Evolutionary conservation across 2,797 vertebrate species (phyloP).

Genomic region (Phrynocephalus vlangalii): DNA sequence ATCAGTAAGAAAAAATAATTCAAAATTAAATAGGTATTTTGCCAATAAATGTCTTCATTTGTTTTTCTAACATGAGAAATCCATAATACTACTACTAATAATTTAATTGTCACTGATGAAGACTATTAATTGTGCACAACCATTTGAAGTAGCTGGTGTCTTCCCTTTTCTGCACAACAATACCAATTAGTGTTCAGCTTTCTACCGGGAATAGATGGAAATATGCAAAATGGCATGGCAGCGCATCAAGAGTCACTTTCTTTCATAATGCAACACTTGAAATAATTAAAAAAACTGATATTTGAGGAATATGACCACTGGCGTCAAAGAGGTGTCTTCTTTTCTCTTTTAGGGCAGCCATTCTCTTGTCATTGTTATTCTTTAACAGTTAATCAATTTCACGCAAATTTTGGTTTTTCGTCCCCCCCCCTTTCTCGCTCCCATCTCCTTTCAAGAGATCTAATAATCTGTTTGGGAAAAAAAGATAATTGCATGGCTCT

Average conservation of each 20-base stretch:
- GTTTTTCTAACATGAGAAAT: neutral
- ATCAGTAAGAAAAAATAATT: neutral
- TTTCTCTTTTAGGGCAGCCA: slow-evolving; percentile 43
- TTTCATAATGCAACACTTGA: slow-evolving; percentile 23
- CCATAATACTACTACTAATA: neutral
- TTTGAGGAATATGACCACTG: slow-evolving; percentile 47
- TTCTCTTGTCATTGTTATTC: slow-evolving; percentile 64
- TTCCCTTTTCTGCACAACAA: slow-evolving; percentile 45
- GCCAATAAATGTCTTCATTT: neutral
- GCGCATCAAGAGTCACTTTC: slow-evolving; percentile 50
- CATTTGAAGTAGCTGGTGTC: neutral
- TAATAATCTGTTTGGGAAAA: slow-evolving; percentile 72
- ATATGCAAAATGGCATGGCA: slow-evolving; percentile 40
- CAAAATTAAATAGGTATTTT: neutral
- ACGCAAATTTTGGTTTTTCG: slow-evolving; percentile 68
- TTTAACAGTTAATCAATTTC: slow-evolving; percentile 70
- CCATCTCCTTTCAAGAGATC: slow-evolving; percentile 68
- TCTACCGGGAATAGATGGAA: slow-evolving; percentile 46
- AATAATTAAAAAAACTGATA: slow-evolving; percentile 49
- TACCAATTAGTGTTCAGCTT: slow-evolving; percentile 43
- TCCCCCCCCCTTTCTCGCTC: slow-evolving; percentile 53
- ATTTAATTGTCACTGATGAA: neutral
- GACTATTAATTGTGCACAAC: neutral
- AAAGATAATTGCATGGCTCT: slow-evolving; percentile 71
- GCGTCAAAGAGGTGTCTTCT: slow-evolving; percentile 35